Conservation (phyloP, 2,113 vertebrate species). For the Barnardius zonarius region DNA sequence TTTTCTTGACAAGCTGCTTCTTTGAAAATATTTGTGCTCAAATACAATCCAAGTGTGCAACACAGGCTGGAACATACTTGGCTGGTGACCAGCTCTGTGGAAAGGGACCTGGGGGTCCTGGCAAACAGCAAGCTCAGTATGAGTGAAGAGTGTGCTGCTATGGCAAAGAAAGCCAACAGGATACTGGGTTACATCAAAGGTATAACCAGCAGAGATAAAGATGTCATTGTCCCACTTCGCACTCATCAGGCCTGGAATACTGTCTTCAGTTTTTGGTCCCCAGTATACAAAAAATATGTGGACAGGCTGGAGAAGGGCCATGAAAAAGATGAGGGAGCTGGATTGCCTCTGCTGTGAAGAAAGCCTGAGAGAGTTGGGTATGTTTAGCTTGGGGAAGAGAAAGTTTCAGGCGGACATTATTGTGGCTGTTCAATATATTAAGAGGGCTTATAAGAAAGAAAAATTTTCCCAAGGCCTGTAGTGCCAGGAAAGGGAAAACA, state of each 20-base stretch:
- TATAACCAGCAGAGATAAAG: background rate
- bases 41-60: background rate
- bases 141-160: background rate
- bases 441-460: background rate
- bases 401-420: background rate
- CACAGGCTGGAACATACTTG: background rate
- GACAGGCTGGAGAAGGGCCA: background rate
- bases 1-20: background rate
- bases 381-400: background rate
- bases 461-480: background rate
- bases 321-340: background rate
- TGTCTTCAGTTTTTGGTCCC: background rate
- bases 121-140: background rate
- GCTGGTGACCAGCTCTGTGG: background rate
- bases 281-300: background rate
- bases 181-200: background rate
- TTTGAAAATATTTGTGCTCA: background rate
- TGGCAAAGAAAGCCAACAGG: background rate
- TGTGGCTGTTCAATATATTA: background rate
- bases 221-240: background rate
- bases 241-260: background rate
- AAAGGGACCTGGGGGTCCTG: background rate
- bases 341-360: background rate
- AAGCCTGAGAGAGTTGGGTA: background rate
- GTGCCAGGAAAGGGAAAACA: background rate